A percentile compares a stretch with the other conserved stretches of the same genome.
Evolutionary conservation across 2,888 invertebrate species (phyloP).

Genomic region (Orchesellides sinensis): DNA sequence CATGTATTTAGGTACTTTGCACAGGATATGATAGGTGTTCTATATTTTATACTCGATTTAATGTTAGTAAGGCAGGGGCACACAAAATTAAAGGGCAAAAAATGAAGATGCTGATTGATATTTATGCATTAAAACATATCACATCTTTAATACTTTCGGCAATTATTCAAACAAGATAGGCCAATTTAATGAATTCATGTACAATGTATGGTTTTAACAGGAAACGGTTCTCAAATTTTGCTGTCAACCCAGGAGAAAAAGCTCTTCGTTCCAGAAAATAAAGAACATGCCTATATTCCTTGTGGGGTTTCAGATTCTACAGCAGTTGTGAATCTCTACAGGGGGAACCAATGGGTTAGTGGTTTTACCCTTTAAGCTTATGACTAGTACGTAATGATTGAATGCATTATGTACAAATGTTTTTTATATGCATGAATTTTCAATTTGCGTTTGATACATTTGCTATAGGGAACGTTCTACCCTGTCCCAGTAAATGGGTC

Average conservation of each 20-base stretch:
- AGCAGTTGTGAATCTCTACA: constrained; percentile 62
- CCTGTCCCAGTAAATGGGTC: constrained; percentile 63
- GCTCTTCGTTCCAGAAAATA: constrained; percentile 63
- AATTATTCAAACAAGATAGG: not conserved
- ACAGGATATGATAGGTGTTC: constrained; percentile 15
- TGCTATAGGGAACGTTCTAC: constrained; percentile 65
- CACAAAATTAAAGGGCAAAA: not conserved
- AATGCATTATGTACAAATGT: too few species aligned
- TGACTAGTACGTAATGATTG: too few species aligned
- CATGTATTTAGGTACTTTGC: not conserved
- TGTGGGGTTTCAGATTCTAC: constrained; percentile 69
- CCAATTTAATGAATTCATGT: too few species aligned
- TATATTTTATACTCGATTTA: not conserved
- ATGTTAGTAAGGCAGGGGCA: constrained; percentile 11
- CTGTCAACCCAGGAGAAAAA: constrained; percentile 69
- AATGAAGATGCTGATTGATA: constrained; percentile 12
- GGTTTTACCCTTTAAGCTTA: too few species aligned
- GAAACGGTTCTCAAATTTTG: constrained; percentile 62
- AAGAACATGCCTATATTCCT: constrained; percentile 66
- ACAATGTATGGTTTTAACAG: constrained; percentile 50
- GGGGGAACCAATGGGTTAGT: constrained; percentile 68
- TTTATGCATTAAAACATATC: constrained; percentile 5
- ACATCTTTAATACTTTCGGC: not conserved
- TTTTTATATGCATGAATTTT: not conserved
- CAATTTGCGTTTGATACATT: constrained; percentile 14